Conservation (phyloP, 2,888 invertebrate genomes). For the Xestia c-nigrum region DNA sequence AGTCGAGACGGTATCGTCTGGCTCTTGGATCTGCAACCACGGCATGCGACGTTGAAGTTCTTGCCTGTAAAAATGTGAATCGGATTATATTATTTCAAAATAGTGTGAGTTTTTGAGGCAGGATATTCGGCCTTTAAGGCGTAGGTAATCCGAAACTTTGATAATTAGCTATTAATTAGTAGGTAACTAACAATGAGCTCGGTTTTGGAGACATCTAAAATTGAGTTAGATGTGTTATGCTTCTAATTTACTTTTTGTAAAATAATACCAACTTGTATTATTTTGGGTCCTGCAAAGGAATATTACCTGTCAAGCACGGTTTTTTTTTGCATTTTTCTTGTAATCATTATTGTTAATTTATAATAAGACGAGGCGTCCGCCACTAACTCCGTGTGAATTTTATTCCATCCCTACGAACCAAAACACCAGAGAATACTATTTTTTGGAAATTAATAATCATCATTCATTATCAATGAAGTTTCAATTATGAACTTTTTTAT, state of each 20-base stretch:
- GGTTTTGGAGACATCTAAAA: neutral
- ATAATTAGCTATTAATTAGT: neutral
- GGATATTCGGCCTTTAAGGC: neutral
- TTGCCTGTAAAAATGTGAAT: slow-evolving; percentile 86
- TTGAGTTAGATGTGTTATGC: neutral
- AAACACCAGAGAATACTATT: too few species aligned
- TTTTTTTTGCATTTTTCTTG: too few species aligned
- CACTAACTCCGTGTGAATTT: too few species aligned
- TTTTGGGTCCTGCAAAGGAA: too few species aligned
- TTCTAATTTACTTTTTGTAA: neutral
- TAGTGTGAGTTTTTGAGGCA: neutral
- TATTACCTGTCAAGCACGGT: too few species aligned
- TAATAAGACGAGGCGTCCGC: too few species aligned
- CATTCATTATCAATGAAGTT: too few species aligned
- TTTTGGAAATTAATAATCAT: too few species aligned
- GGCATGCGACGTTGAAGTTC: slow-evolving; percentile 95
- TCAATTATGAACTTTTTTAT: too few species aligned
- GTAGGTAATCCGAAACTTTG: neutral
- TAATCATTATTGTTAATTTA: too few species aligned
- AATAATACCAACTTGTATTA: too few species aligned
- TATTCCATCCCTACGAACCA: too few species aligned
- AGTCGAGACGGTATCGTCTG: slow-evolving; percentile 91
- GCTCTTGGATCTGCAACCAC: slow-evolving; percentile 94
- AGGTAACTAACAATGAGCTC: neutral
- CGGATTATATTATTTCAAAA: neutral